These are phyloP conservation scores for Sphenodon punctatus DNA, from an alignment of 2,797 vertebrate genomes.

Conservation along the genomic window DNA sequence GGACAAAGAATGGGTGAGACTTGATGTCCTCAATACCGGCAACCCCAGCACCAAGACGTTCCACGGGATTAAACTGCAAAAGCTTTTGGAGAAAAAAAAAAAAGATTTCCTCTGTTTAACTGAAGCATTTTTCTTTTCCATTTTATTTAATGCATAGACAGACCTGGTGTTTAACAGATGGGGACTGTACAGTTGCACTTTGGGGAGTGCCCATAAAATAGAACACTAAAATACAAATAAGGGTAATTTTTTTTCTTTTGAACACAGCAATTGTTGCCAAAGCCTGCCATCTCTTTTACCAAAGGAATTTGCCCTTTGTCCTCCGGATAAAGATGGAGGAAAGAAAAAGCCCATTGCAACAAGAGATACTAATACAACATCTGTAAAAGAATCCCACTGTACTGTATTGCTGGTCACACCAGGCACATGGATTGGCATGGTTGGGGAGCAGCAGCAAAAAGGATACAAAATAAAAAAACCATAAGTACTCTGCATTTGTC, in stretches of 20 bases:
- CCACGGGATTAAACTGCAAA: constrained; percentile 93
- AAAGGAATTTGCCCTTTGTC: constrained; percentile 61
- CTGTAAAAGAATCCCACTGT: background rate
- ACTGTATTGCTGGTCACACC: background rate
- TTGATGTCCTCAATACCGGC: constrained; percentile 95
- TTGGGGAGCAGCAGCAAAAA: constrained; percentile 21
- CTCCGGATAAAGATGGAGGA: constrained; percentile 62
- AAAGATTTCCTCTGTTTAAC: constrained; percentile 79
- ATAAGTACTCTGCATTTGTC: background rate
- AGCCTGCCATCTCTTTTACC: constrained; percentile 45
- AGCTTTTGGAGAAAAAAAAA: constrained; percentile 76
- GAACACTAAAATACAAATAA: constrained; percentile 50
- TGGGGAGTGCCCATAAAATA: constrained; percentile 44
- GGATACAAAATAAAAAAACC: background rate
- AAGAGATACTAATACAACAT: constrained; percentile 29
- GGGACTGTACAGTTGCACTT: constrained; percentile 64
- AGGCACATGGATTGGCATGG: background rate
- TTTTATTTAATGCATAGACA: constrained; percentile 54
- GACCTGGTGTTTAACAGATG: constrained; percentile 66
- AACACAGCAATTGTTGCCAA: constrained; percentile 55
- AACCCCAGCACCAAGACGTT: constrained; percentile 92
- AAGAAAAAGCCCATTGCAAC: constrained; percentile 19
- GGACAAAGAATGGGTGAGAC: constrained; percentile 94
- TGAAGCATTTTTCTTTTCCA: constrained; percentile 75
- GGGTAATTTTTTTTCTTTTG: constrained; percentile 23